Percentiles rank a stretch among this genome's conserved stretches.
These are phyloP conservation scores for Hemiprocne comata DNA, from an alignment of 2,113 vertebrate species.

Conservation along the genomic window DNA sequence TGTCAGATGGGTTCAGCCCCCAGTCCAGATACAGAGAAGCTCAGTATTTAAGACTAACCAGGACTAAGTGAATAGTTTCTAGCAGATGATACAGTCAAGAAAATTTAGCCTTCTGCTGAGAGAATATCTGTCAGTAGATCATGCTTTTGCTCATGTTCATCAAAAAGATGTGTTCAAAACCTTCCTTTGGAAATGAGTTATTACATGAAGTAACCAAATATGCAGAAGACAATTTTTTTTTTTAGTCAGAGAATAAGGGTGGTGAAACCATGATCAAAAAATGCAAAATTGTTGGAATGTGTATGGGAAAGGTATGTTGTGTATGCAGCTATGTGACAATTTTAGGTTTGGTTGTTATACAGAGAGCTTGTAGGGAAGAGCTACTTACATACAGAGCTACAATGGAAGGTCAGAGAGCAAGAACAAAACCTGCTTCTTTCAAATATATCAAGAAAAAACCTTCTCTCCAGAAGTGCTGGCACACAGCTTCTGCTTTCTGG, in stretches of 20 bases:
- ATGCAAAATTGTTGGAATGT: neutral
- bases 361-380: neutral
- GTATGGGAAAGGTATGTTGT: neutral
- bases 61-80: constrained; percentile 3
- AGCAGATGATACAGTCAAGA: neutral
- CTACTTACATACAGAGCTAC: fast-evolving
- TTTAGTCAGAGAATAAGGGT: neutral
- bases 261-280: neutral
- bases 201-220: neutral
- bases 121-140: neutral
- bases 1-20: constrained; percentile 35
- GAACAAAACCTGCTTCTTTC: neutral
- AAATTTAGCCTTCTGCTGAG: neutral
- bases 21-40: neutral
- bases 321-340: neutral
- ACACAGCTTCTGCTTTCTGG: neutral
- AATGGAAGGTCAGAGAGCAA: neutral
- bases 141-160: neutral
- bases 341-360: neutral
- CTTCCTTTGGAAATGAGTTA: neutral
- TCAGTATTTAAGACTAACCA: neutral
- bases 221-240: fast-evolving
- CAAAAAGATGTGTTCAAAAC: neutral
- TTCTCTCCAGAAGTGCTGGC: neutral
- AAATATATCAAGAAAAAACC: neutral